A percentile compares a stretch with the other conserved stretches of the same genome.
These are phyloP conservation scores for Muscicapa striata DNA, from an alignment of 2,797 vertebrate genomes.

Conservation along the genomic window DNA sequence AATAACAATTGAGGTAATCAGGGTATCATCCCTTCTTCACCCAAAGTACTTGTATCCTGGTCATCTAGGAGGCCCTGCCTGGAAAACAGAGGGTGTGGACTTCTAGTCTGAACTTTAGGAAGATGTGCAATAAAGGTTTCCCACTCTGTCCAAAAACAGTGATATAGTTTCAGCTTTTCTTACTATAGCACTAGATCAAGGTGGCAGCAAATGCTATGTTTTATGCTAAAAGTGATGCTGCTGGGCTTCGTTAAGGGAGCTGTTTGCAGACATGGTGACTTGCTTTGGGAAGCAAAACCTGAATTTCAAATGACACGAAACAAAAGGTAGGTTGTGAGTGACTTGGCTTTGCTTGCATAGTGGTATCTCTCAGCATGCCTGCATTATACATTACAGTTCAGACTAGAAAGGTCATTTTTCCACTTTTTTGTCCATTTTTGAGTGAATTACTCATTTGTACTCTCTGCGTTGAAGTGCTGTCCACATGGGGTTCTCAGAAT, in stretches of 20 bases:
- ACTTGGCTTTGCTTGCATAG: background rate
- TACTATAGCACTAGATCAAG: background rate
- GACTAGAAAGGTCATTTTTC: fast-evolving
- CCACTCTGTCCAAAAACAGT: background rate
- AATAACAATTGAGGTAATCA: background rate
- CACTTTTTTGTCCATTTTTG: background rate
- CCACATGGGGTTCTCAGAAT: background rate
- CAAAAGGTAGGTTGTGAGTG: background rate
- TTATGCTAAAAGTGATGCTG: background rate
- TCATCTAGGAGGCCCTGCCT: background rate
- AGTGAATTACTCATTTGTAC: background rate
- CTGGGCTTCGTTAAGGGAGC: background rate
- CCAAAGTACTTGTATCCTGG: background rate
- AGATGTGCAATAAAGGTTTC: background rate
- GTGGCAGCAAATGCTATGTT: background rate
- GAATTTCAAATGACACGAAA: background rate
- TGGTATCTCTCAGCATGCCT: background rate
- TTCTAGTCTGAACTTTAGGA: background rate
- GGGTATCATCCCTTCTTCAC: background rate
- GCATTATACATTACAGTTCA: background rate
- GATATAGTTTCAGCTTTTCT: background rate
- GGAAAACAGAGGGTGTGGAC: background rate
- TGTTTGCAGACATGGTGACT: background rate
- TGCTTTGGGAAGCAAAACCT: background rate
- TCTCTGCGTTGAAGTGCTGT: background rate